Conservation (phyloP, 1,140 invertebrate genomes). For the Frieseomelitta varia region DNA sequence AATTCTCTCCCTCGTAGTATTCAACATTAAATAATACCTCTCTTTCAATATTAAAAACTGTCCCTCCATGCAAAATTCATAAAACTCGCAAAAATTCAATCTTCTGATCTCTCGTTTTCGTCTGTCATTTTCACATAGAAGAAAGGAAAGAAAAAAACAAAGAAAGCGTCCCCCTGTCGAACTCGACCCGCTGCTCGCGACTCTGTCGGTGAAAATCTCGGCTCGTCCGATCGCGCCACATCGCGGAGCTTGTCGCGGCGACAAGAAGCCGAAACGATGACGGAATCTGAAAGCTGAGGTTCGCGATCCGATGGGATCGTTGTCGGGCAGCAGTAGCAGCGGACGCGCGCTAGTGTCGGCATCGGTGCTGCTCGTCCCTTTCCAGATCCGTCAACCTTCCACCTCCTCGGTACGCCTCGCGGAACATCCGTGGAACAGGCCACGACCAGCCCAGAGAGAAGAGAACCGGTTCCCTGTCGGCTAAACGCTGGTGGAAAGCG, state of each 20-base stretch:
- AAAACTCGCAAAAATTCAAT: neutral
- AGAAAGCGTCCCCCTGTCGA: too few relatives aligned
- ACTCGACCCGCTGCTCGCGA: neutral
- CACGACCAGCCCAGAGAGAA: neutral
- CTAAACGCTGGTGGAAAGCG: conserved; percentile 54
- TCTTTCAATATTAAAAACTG: too few relatives aligned
- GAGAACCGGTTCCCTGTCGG: conserved; percentile 58
- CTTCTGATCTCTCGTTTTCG: neutral
- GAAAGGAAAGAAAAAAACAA: neutral
- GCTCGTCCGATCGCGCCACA: conserved; percentile 19
- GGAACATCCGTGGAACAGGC: conserved; percentile 21
- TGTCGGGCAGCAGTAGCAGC: conserved; percentile 66
- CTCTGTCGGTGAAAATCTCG: neutral
- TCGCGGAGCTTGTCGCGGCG: neutral
- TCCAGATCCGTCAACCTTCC: conserved; percentile 43
- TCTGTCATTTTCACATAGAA: neutral
- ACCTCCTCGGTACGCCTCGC: conserved; percentile 32
- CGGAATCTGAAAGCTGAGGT: conserved; percentile 10
- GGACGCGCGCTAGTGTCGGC: conserved; percentile 72
- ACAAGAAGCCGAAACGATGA: neutral
- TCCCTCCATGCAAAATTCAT: too few relatives aligned
- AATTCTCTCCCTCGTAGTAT: too few relatives aligned
- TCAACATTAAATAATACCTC: too few relatives aligned
- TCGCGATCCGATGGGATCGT: conserved; percentile 12
- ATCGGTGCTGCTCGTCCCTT: conserved; percentile 68